Evolutionary conservation across 2,888 invertebrate species (phyloP).

Genomic region (Amphimallon solstitiale): DNA sequence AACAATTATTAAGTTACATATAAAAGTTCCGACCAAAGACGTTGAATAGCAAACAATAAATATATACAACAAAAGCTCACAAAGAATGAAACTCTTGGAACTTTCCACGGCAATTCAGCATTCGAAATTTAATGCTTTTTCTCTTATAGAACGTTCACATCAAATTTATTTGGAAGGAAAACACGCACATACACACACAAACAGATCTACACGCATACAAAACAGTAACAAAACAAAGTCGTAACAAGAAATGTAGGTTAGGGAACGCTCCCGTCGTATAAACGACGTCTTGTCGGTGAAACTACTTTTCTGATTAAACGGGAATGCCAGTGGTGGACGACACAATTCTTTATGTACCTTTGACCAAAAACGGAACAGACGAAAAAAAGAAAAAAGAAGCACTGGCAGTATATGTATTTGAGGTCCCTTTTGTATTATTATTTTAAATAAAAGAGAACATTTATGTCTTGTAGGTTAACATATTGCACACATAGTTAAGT

Average conservation of each 20-base stretch:
- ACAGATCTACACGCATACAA: slow-evolving; percentile 35
- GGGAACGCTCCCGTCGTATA: slow-evolving; percentile 45
- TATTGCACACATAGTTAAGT: too few species aligned
- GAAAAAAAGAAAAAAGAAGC: not conserved
- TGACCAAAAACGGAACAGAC: slow-evolving; percentile 5
- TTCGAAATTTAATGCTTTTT: slow-evolving; percentile 40
- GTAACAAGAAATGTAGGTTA: slow-evolving; percentile 55
- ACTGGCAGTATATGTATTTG: slow-evolving; percentile 7
- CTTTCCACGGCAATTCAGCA: slow-evolving; percentile 10
- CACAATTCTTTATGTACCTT: slow-evolving; percentile 32
- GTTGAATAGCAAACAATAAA: slow-evolving; percentile 3
- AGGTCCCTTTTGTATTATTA: slow-evolving; percentile 1
- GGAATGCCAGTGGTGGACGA: slow-evolving; percentile 25
- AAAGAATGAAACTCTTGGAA: slow-evolving; percentile 6
- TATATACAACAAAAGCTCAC: not conserved
- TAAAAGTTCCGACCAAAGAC: not conserved
- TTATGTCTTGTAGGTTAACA: not conserved
- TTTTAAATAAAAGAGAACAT: not conserved
- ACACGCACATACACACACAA: slow-evolving; percentile 2
- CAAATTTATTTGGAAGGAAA: slow-evolving; percentile 52
- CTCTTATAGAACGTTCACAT: slow-evolving; percentile 42
- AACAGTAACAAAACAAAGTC: slow-evolving; percentile 56
- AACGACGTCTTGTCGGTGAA: slow-evolving; percentile 40
- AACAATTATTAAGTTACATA: too few species aligned
- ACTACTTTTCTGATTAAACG: slow-evolving; percentile 34